phyloP scores from a whole-genome alignment of 2,888 invertebrate genomes.

The Andrena hattorfiana region DNA sequence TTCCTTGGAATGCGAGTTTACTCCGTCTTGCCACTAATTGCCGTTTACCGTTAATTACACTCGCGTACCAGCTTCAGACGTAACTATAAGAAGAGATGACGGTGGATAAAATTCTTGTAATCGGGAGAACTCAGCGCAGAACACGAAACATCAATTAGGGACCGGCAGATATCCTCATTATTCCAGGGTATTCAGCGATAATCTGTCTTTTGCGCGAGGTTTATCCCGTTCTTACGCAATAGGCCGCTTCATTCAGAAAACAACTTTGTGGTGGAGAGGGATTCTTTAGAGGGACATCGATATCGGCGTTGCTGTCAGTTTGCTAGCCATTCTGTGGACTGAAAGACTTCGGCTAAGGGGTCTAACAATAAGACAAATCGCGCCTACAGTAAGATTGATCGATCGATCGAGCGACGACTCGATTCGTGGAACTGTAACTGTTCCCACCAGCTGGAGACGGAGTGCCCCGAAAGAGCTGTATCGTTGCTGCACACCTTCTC shows the following conservation, averaged over 20 bases:
- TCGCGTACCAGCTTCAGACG: neutral
- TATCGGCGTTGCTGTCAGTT: conserved; percentile 29
- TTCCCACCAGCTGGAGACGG: neutral
- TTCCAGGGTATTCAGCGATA: conserved; percentile 4
- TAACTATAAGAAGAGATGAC: neutral
- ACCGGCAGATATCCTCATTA: conserved; percentile 13
- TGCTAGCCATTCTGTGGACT: conserved; percentile 22
- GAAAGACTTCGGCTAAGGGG: neutral
- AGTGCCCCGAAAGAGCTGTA: conserved; percentile 11
- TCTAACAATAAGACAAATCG: conserved; percentile 7
- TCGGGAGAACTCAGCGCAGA: neutral
- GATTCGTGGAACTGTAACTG: conserved; percentile 21
- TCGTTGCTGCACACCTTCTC: neutral
- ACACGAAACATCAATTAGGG: conserved; percentile 46
- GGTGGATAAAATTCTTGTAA: conserved; percentile 31
- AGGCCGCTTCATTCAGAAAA: conserved; percentile 48
- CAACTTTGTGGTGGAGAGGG: conserved; percentile 13
- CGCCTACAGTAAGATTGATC: neutral
- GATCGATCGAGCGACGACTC: conserved; percentile 12
- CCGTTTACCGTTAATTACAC: conserved; percentile 28
- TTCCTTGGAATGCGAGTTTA: conserved; percentile 22
- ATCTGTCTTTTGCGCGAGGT: conserved; percentile 2
- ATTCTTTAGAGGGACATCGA: conserved; percentile 25
- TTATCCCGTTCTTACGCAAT: conserved; percentile 29
- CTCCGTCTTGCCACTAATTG: conserved; percentile 22